Evolutionary conservation across 2,113 vertebrate genomes (phyloP).

Genomic region (Pachycephala philippinensis): DNA sequence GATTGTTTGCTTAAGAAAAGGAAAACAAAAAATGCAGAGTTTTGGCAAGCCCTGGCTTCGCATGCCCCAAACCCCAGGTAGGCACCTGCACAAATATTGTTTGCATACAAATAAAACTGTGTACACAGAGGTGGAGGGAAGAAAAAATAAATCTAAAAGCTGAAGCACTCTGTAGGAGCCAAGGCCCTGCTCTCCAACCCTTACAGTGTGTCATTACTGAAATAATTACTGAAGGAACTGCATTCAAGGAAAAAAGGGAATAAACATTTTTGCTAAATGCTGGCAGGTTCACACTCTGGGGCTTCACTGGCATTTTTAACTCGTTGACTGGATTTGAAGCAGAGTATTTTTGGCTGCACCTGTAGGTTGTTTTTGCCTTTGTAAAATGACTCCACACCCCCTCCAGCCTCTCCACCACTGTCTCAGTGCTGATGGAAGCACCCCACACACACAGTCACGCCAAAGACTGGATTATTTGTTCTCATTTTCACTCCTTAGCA

Average conservation of each 20-base stretch:
- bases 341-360: constrained; percentile 13
- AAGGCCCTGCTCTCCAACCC: neutral
- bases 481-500: neutral
- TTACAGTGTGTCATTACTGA: neutral
- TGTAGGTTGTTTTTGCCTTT: neutral
- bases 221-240: neutral
- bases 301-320: neutral
- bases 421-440: neutral
- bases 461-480: neutral
- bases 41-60: neutral
- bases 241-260: neutral
- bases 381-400: neutral
- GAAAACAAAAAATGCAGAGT: neutral
- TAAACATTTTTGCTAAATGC: neutral
- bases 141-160: neutral
- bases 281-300: neutral
- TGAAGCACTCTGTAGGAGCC: neutral
- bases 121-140: neutral
- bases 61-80: neutral
- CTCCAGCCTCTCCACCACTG: neutral
- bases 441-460: neutral
- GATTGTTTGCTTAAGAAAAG: neutral
- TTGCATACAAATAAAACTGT: constrained; percentile 15
- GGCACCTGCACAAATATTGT: constrained; percentile 1
- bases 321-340: neutral